Base-by-base conservation (phyloP, 2,113 vertebrate species). In the Tyto alba region DNA sequence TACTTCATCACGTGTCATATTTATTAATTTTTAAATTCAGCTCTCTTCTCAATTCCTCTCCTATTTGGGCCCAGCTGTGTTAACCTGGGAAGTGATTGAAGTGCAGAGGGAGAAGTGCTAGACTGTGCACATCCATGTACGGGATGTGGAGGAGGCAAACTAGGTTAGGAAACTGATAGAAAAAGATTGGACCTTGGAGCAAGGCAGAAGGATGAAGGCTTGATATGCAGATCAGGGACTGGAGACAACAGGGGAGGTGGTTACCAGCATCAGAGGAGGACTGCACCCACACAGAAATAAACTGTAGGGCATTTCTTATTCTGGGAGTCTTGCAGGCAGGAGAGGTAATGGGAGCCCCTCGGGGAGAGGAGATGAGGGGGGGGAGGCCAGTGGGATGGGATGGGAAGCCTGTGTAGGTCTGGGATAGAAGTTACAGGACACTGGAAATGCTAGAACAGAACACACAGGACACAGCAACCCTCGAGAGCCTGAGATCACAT, bases 281-380 rank as follows among this genome's bases (percentile, higher is more conserved):
- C 27, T 55, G 20, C 48, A 74, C 9, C 12, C 10, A 3, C 27
- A 11, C 34, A 32, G 3, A 45, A 17, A 38, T 59, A 57, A 11
- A 3, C 22, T 32, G 30, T 9, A 71, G 25, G n/a, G 8, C 5
- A 50, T 59, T 85, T 90, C n/a, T 32, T 55, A 3, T 3, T 0
- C 25, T 50, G 26, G 11, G 9, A 81, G 14, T 38, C 60, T 82
- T 75, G 38, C 12, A 67, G 67, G 25, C 43, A 72, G 29, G 43
- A 80, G 17, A 88, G 32, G 13, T 41, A 40, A 40, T 17, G 23
- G 41, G 59, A 91, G 10, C 2, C 5, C 6, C 34, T 17, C 0
- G 0, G 17, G 15, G 14, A 72, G 10, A 63, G 9, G 16, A 66
- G 21, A 25, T 27, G 38, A 77, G 14, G 2, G 5, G 25, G 7